These are phyloP conservation scores for Chalcis sispes DNA, from an alignment of 2,888 invertebrate species.

Conservation along the genomic window DNA sequence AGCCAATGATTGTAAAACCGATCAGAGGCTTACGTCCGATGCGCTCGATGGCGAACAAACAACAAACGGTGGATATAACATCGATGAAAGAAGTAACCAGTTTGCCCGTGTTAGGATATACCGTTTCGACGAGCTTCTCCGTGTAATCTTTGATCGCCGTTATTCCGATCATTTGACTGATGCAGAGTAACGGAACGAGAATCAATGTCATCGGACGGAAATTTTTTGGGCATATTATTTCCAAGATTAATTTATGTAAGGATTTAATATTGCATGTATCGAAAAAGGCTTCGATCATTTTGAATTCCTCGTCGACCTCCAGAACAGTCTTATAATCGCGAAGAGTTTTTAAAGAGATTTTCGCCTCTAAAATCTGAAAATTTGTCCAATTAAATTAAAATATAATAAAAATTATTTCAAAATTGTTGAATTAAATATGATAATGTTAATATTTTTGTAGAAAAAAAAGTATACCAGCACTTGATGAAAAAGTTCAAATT, in stretches of 20 bases:
- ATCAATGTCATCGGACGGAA: conserved; percentile 13
- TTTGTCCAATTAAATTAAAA: too few species aligned
- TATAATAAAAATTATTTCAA: too few species aligned
- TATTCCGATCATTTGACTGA: conserved; percentile 61
- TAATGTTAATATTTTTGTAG: too few species aligned
- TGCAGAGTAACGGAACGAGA: conserved; percentile 50
- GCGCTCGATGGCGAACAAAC: conserved; percentile 58
- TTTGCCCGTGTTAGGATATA: conserved; percentile 50
- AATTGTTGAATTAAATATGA: too few species aligned
- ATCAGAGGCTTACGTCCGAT: conserved; percentile 57
- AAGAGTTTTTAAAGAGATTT: conserved; percentile 59
- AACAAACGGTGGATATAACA: conserved; percentile 54
- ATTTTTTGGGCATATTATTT: conserved; percentile 32
- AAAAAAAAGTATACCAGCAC: too few species aligned
- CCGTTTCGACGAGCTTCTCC: conserved; percentile 44
- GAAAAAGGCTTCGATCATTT: conserved; percentile 59
- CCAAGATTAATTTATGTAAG: conserved; percentile 5
- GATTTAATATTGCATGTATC: conserved; percentile 9
- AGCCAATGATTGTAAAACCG: conserved; percentile 57
- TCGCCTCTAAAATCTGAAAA: conserved; percentile 61
- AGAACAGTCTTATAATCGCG: conserved; percentile 53
- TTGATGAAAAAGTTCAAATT: too few species aligned
- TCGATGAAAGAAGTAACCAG: conserved; percentile 57
- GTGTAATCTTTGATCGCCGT: conserved; percentile 59
- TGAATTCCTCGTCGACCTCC: conserved; percentile 61